A percentile compares a stretch with the other conserved stretches of the same genome.
These are phyloP conservation scores for Manduca sexta DNA, from an alignment of 1,140 invertebrate genomes.

Conservation along the genomic window DNA sequence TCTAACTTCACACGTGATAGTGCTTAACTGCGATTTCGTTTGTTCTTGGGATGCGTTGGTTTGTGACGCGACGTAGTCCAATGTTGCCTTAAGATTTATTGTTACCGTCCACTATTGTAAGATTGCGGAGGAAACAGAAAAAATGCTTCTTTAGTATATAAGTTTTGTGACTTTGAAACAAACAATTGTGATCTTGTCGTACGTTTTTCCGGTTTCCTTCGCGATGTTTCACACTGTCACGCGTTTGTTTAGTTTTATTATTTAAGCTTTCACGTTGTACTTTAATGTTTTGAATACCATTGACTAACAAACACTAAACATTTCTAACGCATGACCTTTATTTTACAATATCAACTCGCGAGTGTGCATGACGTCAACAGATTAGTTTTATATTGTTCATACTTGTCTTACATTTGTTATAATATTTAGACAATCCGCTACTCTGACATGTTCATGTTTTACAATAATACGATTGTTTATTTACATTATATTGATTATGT, in stretches of 20 bases:
- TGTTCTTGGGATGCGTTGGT: conserved; percentile 29
- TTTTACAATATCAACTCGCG: conserved; percentile 62
- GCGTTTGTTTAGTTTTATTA: conserved; percentile 29
- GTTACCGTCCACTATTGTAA: conserved; percentile 26
- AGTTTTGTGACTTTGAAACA: conserved; percentile 37
- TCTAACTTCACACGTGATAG: conserved; percentile 30
- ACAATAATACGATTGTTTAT: conserved; percentile 33
- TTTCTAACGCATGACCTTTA: conserved; percentile 68
- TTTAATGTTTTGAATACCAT: conserved; percentile 49
- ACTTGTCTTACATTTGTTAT: conserved; percentile 14
- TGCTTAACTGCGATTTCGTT: conserved; percentile 43
- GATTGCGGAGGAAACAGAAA: conserved; percentile 45
- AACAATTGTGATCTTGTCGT: conserved; percentile 19
- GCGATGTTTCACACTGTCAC: conserved; percentile 36
- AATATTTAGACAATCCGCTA: conserved; percentile 41
- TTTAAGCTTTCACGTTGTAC: conserved; percentile 21
- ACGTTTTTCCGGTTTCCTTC: conserved; percentile 54
- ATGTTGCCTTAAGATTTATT: conserved; percentile 10
- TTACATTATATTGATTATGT: conserved; percentile 26
- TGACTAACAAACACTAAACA: conserved; percentile 69
- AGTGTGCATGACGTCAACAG: conserved; percentile 57
- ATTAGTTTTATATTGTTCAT: conserved; percentile 24
- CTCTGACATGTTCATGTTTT: conserved; percentile 51
- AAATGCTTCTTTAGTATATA: conserved; percentile 43
- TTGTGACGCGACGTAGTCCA: conserved; percentile 31